Conservation (phyloP, 2,888 invertebrate species). For the Hoplodrina ambigua region DNA sequence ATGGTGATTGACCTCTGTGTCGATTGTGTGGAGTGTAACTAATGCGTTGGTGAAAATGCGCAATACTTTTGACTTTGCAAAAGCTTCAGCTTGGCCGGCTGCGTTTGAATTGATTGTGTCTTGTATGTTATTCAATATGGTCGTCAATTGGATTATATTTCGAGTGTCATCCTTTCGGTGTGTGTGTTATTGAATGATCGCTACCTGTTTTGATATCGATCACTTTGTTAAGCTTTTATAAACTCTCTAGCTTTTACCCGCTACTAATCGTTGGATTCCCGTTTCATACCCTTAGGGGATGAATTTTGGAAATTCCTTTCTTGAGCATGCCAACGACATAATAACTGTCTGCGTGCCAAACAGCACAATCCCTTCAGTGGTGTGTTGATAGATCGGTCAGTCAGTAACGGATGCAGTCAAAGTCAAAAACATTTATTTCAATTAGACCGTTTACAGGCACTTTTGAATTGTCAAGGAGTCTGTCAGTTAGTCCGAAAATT, state of each 20-base stretch:
- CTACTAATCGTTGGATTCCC: too few relatives aligned
- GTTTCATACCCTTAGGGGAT: too few relatives aligned
- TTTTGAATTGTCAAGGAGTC: too few relatives aligned
- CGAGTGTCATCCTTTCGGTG: constrained; percentile 27
- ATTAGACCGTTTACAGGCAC: too few relatives aligned
- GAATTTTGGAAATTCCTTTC: too few relatives aligned
- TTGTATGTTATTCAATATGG: constrained; percentile 28
- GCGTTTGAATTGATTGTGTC: constrained; percentile 58
- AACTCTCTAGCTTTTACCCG: not conserved
- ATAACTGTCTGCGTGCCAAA: too few relatives aligned
- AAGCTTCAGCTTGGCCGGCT: constrained; percentile 82
- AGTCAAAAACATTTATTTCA: too few relatives aligned
- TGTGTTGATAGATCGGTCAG: too few relatives aligned
- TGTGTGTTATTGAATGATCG: not conserved
- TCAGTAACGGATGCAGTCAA: too few relatives aligned
- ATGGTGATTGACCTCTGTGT: constrained; percentile 84
- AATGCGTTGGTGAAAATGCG: constrained; percentile 83
- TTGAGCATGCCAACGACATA: too few relatives aligned
- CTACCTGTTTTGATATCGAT: not conserved
- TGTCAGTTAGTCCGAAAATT: too few relatives aligned
- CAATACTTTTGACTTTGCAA: constrained; percentile 76
- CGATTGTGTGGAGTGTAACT: constrained; percentile 73
- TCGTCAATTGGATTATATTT: constrained; percentile 49
- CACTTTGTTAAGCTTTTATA: not conserved
- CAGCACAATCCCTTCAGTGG: too few relatives aligned